Base-by-base conservation (phyloP, 2,797 vertebrate species). In the Aplochiton taeniatus region DNA sequence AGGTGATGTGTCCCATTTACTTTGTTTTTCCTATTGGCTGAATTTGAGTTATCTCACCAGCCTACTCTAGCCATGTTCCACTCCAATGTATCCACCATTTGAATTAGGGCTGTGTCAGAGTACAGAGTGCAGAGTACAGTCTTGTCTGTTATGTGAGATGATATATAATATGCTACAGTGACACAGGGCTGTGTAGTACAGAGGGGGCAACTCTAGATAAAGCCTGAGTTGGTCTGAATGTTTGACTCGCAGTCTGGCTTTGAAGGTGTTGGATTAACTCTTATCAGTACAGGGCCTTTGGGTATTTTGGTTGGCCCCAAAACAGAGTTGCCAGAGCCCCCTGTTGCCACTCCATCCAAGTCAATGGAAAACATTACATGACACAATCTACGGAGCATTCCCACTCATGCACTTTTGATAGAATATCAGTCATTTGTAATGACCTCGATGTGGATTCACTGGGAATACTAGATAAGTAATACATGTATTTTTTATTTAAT, bases 221-320 rank as follows among this genome's bases (percentile, higher is more conserved):
- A 31, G 31, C 31, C 31, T 31, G 41, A 53, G 76, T 79, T 77
- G 87, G 71, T 84, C 74, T 45, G 47, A 76, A 81, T 78, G 77
- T 76, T 63, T 85, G 72, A 72, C 77, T 85, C 78, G 81, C 83
- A 81, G 79, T 82, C 82, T 52, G 74, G 52, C 63, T 66, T 74
- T 77, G 65, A 70, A 83, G 72, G 68, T 66, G 67, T 66, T 55
- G 79, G 84, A 88, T 88, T 87, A 89, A 66, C 59, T 83, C 77
- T 88, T 89, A 89, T 90, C 85, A 83, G 70, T 65, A 13, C 74
- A 65, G 67, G 77, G 77, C 79, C 63, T 43, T 52, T 54, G 75
- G 74, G 81, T 81, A 76, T 84, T 75, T 75, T 54, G 68, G 61
- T 69, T 72, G 61, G 19, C 16, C 78, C 65, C 67, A 66, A 64